Conservation (phyloP, 1,140 invertebrate species). For the Colletes latitarsis region DNA sequence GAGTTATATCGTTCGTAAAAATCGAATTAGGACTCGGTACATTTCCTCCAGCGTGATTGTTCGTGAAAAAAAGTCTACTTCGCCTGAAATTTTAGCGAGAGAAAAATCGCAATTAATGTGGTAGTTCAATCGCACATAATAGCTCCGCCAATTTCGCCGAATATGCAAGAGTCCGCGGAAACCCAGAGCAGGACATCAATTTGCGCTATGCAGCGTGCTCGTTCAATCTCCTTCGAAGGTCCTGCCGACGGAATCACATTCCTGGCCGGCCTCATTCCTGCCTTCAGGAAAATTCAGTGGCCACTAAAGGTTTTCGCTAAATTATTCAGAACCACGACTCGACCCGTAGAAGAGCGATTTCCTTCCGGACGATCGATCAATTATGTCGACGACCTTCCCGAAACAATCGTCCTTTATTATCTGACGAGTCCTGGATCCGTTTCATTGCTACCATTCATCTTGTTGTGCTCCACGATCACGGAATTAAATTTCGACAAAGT, state of each 20-base stretch:
- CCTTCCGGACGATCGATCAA: constrained; percentile 49
- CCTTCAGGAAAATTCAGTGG: constrained; percentile 40
- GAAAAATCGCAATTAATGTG: constrained; percentile 39
- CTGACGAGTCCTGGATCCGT: constrained; percentile 28
- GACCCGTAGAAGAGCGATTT: constrained; percentile 32
- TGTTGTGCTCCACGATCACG: neutral
- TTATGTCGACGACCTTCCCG: constrained; percentile 48
- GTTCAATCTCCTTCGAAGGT: constrained; percentile 49
- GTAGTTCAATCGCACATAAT: constrained; percentile 37
- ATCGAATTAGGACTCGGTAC: no score
- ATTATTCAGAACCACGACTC: constrained; percentile 48
- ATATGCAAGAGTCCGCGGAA: constrained; percentile 26
- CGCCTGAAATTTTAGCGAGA: constrained; percentile 12
- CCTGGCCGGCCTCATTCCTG: constrained; percentile 21
- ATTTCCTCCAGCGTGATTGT: neutral
- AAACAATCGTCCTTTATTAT: constrained; percentile 53
- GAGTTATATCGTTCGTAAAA: no score
- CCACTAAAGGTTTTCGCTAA: constrained; percentile 47
- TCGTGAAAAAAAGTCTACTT: neutral
- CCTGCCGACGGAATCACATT: constrained; percentile 48
- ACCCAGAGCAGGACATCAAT: constrained; percentile 39
- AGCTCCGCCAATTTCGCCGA: constrained; percentile 44
- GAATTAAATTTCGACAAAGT: neutral
- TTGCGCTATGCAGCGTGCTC: constrained; percentile 29
- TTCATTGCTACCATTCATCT: constrained; percentile 22